These are phyloP conservation scores for Platysteira castanea DNA, from an alignment of 2,113 vertebrate genomes.

Conservation along the genomic window DNA sequence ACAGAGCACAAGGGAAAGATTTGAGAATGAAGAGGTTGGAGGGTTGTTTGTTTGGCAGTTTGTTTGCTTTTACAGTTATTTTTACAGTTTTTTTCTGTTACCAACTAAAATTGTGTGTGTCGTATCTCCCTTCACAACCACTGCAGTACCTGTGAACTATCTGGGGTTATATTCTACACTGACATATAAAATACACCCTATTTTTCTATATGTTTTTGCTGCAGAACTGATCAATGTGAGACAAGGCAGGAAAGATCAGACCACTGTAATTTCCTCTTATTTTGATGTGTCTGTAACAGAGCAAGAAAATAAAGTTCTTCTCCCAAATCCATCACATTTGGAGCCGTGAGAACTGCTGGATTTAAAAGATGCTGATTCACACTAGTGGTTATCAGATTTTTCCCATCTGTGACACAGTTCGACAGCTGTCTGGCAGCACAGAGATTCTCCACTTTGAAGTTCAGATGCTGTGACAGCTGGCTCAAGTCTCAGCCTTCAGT, in stretches of 20 bases:
- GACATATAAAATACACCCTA: neutral
- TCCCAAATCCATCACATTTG: neutral
- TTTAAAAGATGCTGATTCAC: neutral
- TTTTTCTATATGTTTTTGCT: neutral
- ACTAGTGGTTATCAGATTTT: neutral
- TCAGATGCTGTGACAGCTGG: neutral
- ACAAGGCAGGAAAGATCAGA: neutral
- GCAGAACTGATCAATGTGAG: neutral
- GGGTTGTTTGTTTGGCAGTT: neutral
- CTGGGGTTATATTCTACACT: neutral
- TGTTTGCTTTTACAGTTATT: neutral
- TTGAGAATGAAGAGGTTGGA: neutral
- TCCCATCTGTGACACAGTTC: neutral
- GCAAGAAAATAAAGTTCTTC: neutral
- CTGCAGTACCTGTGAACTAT: neutral
- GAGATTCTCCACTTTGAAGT: neutral
- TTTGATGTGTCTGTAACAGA: neutral
- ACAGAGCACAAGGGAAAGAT: neutral
- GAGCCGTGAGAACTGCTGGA: neutral
- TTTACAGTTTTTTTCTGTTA: neutral
- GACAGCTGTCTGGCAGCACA: constrained; percentile 3
- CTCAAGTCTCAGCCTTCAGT: constrained; percentile 4
- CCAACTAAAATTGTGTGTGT: neutral
- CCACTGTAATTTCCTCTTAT: neutral
- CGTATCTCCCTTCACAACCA: neutral